Evolutionary conservation across 2,797 vertebrate genomes (phyloP).

Genomic region (Saxicola maurus): DNA sequence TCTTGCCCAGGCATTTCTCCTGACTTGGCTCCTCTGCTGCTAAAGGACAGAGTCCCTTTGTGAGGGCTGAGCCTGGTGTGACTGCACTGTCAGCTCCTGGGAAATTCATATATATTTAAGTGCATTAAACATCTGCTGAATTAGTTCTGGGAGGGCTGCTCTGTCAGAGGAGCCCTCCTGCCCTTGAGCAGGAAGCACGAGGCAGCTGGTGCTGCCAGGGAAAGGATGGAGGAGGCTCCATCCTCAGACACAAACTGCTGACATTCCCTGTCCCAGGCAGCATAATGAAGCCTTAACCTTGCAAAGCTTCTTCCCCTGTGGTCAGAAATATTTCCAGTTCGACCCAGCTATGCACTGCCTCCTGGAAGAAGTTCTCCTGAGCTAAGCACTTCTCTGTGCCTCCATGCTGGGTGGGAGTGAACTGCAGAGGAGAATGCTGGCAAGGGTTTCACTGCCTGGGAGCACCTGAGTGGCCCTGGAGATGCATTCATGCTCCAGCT

Average conservation of each 20-base stretch:
- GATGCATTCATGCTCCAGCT: background rate
- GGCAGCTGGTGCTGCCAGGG: background rate
- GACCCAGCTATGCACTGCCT: background rate
- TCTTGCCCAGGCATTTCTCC: background rate
- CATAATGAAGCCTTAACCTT: background rate
- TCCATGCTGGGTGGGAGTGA: background rate
- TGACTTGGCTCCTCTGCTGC: background rate
- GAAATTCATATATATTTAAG: conserved; percentile 34
- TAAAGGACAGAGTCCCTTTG: conserved; percentile 9
- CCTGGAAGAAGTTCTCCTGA: background rate
- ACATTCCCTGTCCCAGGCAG: background rate
- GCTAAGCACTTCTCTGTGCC: background rate
- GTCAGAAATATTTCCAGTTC: background rate
- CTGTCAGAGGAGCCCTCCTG: background rate
- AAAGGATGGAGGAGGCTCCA: background rate
- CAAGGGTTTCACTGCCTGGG: background rate
- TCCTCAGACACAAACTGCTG: background rate
- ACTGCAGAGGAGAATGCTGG: background rate
- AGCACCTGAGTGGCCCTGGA: background rate
- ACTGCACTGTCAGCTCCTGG: conserved; percentile 31
- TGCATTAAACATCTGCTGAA: conserved; percentile 40
- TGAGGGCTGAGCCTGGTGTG: background rate
- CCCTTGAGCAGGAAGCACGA: conserved; percentile 14
- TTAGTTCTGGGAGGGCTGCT: conserved; percentile 18
- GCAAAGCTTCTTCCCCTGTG: background rate